Evolutionary conservation across 2,797 vertebrate genomes (phyloP), one percentile per base, ranked within the genome.

Genomic region (Hafferia zeledoni): DNA sequence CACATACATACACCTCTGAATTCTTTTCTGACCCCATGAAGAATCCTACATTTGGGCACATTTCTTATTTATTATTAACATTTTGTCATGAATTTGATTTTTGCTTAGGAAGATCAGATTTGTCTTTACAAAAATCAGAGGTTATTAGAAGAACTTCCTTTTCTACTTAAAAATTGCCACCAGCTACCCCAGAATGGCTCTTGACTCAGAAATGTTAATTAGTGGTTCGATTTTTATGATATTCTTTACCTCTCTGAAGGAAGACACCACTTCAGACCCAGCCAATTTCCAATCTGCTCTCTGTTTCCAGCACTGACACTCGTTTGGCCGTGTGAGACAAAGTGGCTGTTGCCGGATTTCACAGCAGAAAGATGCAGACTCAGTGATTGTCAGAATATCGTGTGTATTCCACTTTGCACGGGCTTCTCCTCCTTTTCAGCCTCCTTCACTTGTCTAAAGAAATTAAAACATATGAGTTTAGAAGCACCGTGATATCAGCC

Each of bases 361-460:
- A 39, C 71, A n/a, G 59, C 57, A 44, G 50, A 59, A 74, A 67
- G 75, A 53, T 35, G 70, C 53, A 43, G 33, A 14, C 72, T 60
- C 10, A 15, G 47, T 28, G 81, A 57, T 7, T 60, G 69, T 43
- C 83, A 86, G 76, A 60, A 77, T 64, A 33, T 27, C 27, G n/a
- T 22, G 15, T 11, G 13, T 25, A 17, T 57, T 71, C 50, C 4
- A 3, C 25, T 83, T 69, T 78, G 47, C 14, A 4, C 10, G 6
- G 63, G 64, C 49, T 87, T 74, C 77, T 90, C 46, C 83, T 92
- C 75, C 60, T 28, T 63, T 53, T 61, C 53, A 50, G 8, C 37
- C 39, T 75, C 69, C 41, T 61, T 65, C 2, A 0, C 25, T 41
- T 22, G 24, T 50, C 68, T 68, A 17, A 85, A 52, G 76, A 81